These are phyloP conservation scores for Dryas iulia DNA, from an alignment of 1,140 invertebrate species.

Conservation along the genomic window DNA sequence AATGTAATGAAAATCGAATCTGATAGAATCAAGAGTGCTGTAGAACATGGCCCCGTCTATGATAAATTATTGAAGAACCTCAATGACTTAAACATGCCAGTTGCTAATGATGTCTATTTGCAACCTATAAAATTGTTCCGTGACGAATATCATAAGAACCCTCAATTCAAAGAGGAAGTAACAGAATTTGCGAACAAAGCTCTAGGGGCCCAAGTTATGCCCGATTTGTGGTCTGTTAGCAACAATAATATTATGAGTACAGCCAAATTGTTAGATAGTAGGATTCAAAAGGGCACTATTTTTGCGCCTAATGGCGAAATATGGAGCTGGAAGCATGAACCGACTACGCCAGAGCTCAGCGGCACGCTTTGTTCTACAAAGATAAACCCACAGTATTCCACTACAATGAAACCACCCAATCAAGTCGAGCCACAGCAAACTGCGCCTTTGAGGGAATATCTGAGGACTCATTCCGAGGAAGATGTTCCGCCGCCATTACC, in stretches of 20 bases:
- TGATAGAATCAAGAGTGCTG: slow-evolving; percentile 80
- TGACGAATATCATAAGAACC: slow-evolving; percentile 79
- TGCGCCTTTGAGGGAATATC: slow-evolving; percentile 66
- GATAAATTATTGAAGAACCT: slow-evolving; percentile 80
- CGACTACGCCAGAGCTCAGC: slow-evolving; percentile 65
- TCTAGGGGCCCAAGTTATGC: slow-evolving; percentile 75
- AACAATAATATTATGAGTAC: slow-evolving; percentile 74
- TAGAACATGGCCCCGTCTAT: slow-evolving; percentile 81
- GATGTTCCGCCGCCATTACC: slow-evolving; percentile 71
- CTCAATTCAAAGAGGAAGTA: slow-evolving; percentile 79
- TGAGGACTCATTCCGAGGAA: slow-evolving; percentile 63
- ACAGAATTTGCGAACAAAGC: slow-evolving; percentile 78
- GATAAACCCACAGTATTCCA: slow-evolving; percentile 72
- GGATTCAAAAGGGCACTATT: slow-evolving; percentile 76
- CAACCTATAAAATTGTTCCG: slow-evolving; percentile 80
- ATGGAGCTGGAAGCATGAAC: slow-evolving; percentile 78
- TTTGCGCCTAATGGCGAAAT: slow-evolving; percentile 79
- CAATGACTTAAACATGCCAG: slow-evolving; percentile 76
- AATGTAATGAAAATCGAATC: slow-evolving; percentile 79
- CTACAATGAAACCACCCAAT: slow-evolving; percentile 65
- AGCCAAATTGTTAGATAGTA: slow-evolving; percentile 64
- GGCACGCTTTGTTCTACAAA: slow-evolving; percentile 72
- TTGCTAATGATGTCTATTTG: slow-evolving; percentile 79
- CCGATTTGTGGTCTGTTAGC: slow-evolving; percentile 57
- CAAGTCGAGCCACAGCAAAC: slow-evolving; percentile 74